Evolutionary conservation across 2,888 invertebrate species (phyloP), one percentile per base, ranked within the genome.

Genomic region (Apodemia zela): DNA sequence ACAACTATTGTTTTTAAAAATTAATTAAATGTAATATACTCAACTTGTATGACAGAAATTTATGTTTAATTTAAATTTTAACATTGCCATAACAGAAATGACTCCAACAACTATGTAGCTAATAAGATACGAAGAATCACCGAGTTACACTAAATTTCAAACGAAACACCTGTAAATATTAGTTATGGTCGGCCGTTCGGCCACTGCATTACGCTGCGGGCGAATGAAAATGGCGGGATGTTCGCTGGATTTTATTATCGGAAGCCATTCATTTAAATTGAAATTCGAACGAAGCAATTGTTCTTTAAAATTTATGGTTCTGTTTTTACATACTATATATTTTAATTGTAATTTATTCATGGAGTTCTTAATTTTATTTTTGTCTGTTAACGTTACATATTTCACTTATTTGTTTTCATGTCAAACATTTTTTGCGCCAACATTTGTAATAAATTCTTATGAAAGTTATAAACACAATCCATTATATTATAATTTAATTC

Each of bases 101-200:
- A 42, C 42, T 42, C 42, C 42, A 42, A 15, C 42, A 21, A 13
- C 18, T 21, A 51, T 21, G 21, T 51, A 21, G 21, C 51, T 51
- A 51, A 51, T 18, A 51, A 35, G 42, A 62, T 42, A 62, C 18
- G 21, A 29, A 57, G 57, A 59, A 35, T 18, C 25, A 59, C 4
- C 42, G 13, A 60, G 77, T 82, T 80, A 82, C 77, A 82, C 78
- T 78, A 84, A 82, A 84, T 84, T 85, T 82, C 77, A 85, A 85
- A 83, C 75, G 85, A 84, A 84, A 82, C 54, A 58, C 58, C 62
- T 62, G 67, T 69, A 66, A 71, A 69, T 69, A 66, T 70, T 68
- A 67, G 67, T 71, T 70, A 69, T 67, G 67, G 67, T 68, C 11
- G 49, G 18, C 21, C 51, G 51, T 21, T 67, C 65, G 54, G 68